Conservation (phyloP, 1,140 invertebrate species). For the Streblospio benedicti region DNA sequence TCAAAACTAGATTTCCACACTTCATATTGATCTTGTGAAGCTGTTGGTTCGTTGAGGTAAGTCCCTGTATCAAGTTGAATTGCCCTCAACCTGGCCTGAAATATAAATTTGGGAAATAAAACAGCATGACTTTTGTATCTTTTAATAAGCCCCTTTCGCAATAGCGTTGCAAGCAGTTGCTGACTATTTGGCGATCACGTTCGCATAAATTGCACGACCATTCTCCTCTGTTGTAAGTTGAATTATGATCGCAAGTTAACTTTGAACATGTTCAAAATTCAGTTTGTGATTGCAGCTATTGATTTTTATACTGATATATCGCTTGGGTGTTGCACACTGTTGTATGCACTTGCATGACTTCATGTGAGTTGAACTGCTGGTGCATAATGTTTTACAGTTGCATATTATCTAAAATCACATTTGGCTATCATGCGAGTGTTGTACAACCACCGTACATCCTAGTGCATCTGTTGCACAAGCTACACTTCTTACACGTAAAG, state of each 20-base stretch:
- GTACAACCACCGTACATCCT: too few species aligned
- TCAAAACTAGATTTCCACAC: conserved; percentile 47
- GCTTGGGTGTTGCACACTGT: too few species aligned
- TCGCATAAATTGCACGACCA: neutral
- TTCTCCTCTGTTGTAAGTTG: neutral
- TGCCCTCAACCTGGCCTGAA: conserved; percentile 43
- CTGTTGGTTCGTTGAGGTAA: conserved; percentile 45
- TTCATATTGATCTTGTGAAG: conserved; percentile 41
- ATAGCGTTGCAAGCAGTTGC: conserved; percentile 10
- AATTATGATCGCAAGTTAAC: neutral
- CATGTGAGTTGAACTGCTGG: too few species aligned
- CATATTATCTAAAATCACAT: too few species aligned
- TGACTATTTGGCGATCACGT: neutral
- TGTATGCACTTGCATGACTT: too few species aligned
- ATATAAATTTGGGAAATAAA: conserved; percentile 3
- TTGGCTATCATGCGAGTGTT: too few species aligned
- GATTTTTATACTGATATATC: too few species aligned
- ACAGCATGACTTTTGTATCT: neutral
- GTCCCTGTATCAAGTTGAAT: conserved; percentile 48
- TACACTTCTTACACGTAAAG: too few species aligned
- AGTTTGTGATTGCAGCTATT: too few species aligned
- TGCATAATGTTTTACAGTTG: too few species aligned
- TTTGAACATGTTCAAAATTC: neutral
- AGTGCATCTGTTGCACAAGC: too few species aligned
- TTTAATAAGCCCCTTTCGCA: conserved; percentile 5